Evolutionary conservation across 53 echinoderm and acorn worm genomes (phyloP).

Genomic region (Mesocentrotus franciscanus): DNA sequence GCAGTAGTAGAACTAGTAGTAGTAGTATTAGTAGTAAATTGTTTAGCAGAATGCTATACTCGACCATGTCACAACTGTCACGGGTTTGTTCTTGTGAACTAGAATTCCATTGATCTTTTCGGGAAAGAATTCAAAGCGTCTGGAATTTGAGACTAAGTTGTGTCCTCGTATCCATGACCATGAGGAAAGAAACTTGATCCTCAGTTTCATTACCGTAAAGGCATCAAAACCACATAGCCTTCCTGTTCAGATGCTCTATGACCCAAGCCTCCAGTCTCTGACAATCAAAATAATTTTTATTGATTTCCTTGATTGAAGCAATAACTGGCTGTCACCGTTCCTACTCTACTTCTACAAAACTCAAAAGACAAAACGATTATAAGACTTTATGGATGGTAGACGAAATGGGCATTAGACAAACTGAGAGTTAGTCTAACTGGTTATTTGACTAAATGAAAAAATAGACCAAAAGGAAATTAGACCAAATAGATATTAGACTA

Average conservation of each 20-base stretch:
- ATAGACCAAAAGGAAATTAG: no score
- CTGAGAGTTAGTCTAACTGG: no score
- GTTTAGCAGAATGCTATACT: no score
- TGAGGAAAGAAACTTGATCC: constrained; percentile 57
- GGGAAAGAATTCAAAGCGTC: background rate
- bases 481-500: no score
- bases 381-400: background rate
- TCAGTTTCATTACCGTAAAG: constrained; percentile 7
- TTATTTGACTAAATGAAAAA: no score
- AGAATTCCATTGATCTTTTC: no score
- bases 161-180: background rate
- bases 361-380: background rate
- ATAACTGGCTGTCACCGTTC: background rate
- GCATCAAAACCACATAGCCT: constrained; percentile 23
- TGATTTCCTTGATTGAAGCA: background rate
- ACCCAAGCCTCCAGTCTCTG: background rate
- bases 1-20: no score
- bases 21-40: no score
- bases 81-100: no score
- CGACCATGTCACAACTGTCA: no score
- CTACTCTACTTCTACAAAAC: background rate
- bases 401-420: background rate
- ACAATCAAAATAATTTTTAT: background rate
- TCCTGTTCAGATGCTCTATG: constrained; percentile 22
- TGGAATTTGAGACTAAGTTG: background rate